Percentiles rank a stretch among this genome's conserved stretches.
Evolutionary conservation across 2,888 invertebrate genomes (phyloP).

Genomic region (Lasioglossum pauxillum): DNA sequence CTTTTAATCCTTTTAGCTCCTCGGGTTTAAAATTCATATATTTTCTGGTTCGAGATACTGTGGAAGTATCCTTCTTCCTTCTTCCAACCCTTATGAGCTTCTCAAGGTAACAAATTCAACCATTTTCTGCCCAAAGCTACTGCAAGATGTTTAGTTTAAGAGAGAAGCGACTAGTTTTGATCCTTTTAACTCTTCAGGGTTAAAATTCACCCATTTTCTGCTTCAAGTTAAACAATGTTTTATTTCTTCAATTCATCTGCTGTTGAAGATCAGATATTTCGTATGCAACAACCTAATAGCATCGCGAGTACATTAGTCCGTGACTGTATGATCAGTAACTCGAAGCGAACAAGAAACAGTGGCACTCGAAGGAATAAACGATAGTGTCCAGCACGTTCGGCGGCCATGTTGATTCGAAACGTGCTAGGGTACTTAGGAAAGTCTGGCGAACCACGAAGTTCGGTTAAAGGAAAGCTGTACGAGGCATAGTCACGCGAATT

Average conservation of each 20-base stretch:
- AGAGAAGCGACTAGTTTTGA: neutral
- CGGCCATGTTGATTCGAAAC: neutral
- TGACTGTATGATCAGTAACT: neutral
- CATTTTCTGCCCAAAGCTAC: neutral
- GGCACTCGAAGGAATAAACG: neutral
- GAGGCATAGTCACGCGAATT: constrained; percentile 46
- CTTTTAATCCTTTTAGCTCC: neutral
- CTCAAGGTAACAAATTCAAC: neutral
- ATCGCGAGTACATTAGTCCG: neutral
- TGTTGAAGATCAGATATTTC: too few relatives aligned
- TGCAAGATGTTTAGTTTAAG: neutral
- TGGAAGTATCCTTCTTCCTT: neutral
- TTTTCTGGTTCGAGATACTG: neutral
- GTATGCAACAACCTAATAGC: too few relatives aligned
- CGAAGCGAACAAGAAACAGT: neutral
- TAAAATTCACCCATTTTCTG: neutral
- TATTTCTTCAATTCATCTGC: too few relatives aligned
- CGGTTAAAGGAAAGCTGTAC: constrained; percentile 47
- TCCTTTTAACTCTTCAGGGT: neutral
- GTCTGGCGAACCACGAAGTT: constrained; percentile 20
- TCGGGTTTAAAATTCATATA: neutral
- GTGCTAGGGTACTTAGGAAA: constrained; percentile 13
- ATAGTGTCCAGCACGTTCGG: constrained; percentile 26
- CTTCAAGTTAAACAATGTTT: too few relatives aligned
- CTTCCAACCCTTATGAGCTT: neutral